These are phyloP conservation scores for Bhutanitis thaidina DNA, from an alignment of 2,888 invertebrate species.

Conservation along the genomic window DNA sequence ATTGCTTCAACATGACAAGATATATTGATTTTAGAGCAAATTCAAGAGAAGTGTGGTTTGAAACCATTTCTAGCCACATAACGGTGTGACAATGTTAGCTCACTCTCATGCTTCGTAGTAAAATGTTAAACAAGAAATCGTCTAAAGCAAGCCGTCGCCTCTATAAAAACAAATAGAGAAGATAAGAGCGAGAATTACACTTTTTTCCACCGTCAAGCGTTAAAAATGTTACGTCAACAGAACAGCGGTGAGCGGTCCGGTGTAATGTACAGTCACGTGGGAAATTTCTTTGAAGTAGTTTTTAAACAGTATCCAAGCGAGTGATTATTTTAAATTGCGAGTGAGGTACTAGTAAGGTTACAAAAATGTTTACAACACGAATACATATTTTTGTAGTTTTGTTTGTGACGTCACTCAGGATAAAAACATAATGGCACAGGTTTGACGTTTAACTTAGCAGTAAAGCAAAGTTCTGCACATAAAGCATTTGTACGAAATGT, in stretches of 20 bases:
- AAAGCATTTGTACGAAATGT: too few species aligned
- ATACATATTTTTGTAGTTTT: not conserved
- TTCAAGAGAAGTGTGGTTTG: too few species aligned
- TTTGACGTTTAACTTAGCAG: not conserved
- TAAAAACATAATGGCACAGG: constrained; percentile 1
- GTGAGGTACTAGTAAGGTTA: not conserved
- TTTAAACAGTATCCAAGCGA: constrained; percentile 18
- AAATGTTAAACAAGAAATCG: constrained; percentile 7
- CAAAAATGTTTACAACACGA: not conserved
- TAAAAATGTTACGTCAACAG: constrained; percentile 31
- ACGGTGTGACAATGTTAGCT: not conserved
- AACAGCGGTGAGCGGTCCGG: constrained; percentile 8
- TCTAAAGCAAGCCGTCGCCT: constrained; percentile 2
- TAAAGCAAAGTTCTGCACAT: too few species aligned
- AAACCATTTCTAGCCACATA: too few species aligned
- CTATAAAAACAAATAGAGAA: constrained; percentile 20
- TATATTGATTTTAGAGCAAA: too few species aligned
- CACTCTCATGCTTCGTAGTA: not conserved
- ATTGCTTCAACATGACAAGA: too few species aligned
- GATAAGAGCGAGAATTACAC: constrained; percentile 23
- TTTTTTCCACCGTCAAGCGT: constrained; percentile 21
- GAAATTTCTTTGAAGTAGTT: constrained; percentile 23
- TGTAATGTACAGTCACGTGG: constrained; percentile 24
- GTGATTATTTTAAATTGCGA: constrained; percentile 20
- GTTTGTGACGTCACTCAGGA: constrained; percentile 5